Conservation (phyloP, 2,113 vertebrate species). For the Zootoca vivipara region DNA sequence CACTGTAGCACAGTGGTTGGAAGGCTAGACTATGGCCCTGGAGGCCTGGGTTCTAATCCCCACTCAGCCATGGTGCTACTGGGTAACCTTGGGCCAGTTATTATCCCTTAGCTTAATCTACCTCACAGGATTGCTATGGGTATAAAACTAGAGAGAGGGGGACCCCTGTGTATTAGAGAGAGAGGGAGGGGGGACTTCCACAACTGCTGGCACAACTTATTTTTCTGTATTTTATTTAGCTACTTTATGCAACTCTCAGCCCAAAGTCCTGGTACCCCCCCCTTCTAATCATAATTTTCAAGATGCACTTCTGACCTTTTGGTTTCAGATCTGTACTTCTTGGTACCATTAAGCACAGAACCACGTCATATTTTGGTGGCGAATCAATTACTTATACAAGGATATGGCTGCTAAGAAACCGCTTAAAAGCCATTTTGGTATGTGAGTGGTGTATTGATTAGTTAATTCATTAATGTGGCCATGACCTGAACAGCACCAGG, state of each 20-base stretch:
- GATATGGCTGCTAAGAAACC: too few relatives aligned
- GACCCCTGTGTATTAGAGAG: neutral
- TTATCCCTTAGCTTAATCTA: neutral
- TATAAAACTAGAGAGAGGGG: neutral
- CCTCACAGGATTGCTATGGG: neutral
- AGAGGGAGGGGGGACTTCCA: neutral
- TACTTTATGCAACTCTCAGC: neutral
- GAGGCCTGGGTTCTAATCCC: too few relatives aligned
- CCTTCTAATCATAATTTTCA: neutral
- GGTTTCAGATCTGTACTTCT: neutral
- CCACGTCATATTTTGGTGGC: neutral
- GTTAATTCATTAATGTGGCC: too few relatives aligned
- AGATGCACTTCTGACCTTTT: too few relatives aligned
- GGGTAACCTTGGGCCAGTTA: neutral
- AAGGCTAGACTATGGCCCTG: neutral
- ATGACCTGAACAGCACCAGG: neutral
- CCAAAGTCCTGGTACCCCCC: neutral
- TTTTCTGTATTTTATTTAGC: neutral
- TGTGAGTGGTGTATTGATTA: too few relatives aligned
- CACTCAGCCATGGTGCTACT: neutral
- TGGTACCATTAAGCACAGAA: neutral
- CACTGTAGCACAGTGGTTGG: neutral
- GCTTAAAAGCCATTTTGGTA: too few relatives aligned
- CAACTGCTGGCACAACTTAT: neutral
- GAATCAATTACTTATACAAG: neutral